Conservation (phyloP, 1,140 invertebrate genomes). For the Caenorhabditis briggsae region DNA sequence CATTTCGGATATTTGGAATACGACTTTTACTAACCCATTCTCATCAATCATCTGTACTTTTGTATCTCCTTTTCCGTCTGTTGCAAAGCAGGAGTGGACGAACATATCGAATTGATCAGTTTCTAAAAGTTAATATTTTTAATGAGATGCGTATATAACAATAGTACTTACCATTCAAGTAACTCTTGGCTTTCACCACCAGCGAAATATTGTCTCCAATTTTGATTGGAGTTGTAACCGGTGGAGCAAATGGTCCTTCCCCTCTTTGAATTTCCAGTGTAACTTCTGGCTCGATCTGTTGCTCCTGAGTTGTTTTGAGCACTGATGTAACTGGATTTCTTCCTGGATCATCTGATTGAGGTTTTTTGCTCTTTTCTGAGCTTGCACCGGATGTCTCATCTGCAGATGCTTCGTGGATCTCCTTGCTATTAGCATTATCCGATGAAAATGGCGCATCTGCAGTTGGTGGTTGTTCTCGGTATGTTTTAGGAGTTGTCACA, state of each 20-base stretch:
- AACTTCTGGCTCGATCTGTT: conserved; percentile 59
- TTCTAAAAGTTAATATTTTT: conserved; percentile 58
- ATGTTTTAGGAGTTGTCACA: conserved; percentile 14
- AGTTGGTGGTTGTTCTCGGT: conserved; percentile 45
- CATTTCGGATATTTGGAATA: no score
- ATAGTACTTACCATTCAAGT: conserved; percentile 65
- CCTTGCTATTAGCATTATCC: conserved; percentile 27
- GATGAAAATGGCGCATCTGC: conserved; percentile 37
- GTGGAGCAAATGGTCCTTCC: conserved; percentile 63
- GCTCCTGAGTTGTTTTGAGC: conserved; percentile 35
- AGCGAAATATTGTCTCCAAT: conserved; percentile 73
- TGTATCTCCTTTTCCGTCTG: conserved; percentile 71
- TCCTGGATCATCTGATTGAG: not conserved
- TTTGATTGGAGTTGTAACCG: conserved; percentile 69
- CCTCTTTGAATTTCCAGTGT: conserved; percentile 67
- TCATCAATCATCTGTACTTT: conserved; percentile 71
- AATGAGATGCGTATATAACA: not conserved
- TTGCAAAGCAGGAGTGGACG: conserved; percentile 74
- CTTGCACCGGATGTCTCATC: not conserved
- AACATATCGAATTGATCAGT: conserved; percentile 74
- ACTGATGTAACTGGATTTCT: conserved; percentile 21
- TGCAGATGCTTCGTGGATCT: not conserved
- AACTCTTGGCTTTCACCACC: conserved; percentile 68
- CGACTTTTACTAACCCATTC: conserved; percentile 66
- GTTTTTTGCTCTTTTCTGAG: not conserved